These are phyloP conservation scores for Melinaea menophilus DNA, from an alignment of 2,888 invertebrate species.

Conservation along the genomic window DNA sequence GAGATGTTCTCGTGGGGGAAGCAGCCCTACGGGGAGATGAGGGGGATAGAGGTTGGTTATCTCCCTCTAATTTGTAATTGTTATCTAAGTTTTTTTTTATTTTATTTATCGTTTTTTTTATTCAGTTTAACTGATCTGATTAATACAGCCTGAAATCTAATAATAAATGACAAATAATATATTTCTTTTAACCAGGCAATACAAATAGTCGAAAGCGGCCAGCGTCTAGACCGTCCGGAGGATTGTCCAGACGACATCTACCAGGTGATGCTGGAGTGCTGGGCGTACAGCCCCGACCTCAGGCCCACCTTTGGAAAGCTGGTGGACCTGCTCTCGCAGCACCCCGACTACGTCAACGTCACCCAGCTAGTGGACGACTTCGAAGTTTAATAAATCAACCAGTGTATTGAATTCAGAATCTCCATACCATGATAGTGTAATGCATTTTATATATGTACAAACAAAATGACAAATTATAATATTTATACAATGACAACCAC, in stretches of 20 bases:
- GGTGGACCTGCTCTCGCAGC: slow-evolving; percentile 84
- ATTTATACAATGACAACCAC: slow-evolving; percentile 38
- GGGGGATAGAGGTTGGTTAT: slow-evolving; percentile 86
- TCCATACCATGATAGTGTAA: neutral
- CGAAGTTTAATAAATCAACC: slow-evolving; percentile 34
- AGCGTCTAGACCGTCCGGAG: slow-evolving; percentile 85
- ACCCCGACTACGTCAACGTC: slow-evolving; percentile 88
- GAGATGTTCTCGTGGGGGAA: slow-evolving; percentile 95
- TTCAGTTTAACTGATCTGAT: no score
- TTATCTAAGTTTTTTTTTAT: no score
- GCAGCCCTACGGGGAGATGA: slow-evolving; percentile 93
- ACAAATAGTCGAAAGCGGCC: slow-evolving; percentile 87
- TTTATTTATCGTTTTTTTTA: no score
- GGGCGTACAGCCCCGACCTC: slow-evolving; percentile 86
- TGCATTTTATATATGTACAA: slow-evolving; percentile 4
- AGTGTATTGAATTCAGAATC: neutral
- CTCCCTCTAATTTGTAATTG: neutral
- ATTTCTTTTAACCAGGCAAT: slow-evolving; percentile 80
- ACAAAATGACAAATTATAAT: slow-evolving; percentile 8
- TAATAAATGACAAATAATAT: neutral
- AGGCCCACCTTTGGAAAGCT: slow-evolving; percentile 89
- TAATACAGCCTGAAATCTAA: no score
- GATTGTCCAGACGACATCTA: slow-evolving; percentile 89
- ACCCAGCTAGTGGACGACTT: slow-evolving; percentile 79
- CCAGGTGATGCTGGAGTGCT: slow-evolving; percentile 90